Base-by-base conservation (phyloP, 2,888 invertebrate genomes). In the Trissoscelio sp. region DNA sequence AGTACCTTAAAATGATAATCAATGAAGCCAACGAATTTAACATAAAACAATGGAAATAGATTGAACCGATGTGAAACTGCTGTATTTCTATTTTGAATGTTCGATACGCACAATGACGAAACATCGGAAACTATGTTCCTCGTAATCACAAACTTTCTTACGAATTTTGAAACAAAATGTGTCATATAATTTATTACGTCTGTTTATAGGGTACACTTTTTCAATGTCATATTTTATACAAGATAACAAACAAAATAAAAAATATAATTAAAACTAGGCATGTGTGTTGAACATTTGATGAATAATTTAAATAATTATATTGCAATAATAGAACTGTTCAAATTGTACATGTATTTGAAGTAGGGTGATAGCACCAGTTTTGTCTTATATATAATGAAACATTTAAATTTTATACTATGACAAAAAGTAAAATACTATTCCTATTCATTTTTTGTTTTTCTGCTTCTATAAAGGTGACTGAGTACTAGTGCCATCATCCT, bases 1-100 rank as follows among this genome's bases (percentile, higher is more conserved):
- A 55, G 55, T 69, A 78, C 77, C 69, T 78, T 12, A 55, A 46
- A 69, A 31, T 28, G 77, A 78, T 78, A 70, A 78, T 69, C 77
- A 78, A 62, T 58, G 11, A 20, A 78, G 46, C 34, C 69, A 70
- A 78, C 78, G 78, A 78, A 78, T 78, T 78, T 70, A 78, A 55
- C 5, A 18, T 37, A 44, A 31, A 75, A 24, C 3, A 14, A 16
- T 24, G 14, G 6, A 66, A 48, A 53, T 37, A 16, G 28, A 51
- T 51, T 2, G 22, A 7, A 22, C n/a, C 11, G 42, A 28, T 62
- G 46, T 28, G 12, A 60, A 44, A 46, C 22, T 22, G 28, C 18
- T 18, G 14, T 57, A 57, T 14, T 39, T 39, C 31, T 37, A 46
- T 69, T 44, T 46, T 44, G 12, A n/a, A 53, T 57, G 74, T 58